Conservation (phyloP, 2,888 invertebrate genomes). For the Tetragnatha montana region DNA sequence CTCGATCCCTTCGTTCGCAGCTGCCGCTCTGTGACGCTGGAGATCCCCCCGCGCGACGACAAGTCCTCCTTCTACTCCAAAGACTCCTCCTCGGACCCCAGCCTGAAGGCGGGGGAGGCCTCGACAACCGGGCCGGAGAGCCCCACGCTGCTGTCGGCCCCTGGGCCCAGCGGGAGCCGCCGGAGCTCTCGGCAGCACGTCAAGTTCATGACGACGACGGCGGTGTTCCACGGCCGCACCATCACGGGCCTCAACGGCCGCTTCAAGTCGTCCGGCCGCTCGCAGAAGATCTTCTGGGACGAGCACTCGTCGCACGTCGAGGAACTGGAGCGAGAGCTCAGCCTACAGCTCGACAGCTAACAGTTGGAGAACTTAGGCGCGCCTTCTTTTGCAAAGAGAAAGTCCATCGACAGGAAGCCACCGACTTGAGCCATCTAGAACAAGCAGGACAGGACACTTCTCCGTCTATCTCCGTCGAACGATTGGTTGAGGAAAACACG, state of each 20-base stretch:
- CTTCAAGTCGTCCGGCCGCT: slow-evolving; percentile 55
- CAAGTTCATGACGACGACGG: slow-evolving; percentile 71
- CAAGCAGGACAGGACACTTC: too few species aligned
- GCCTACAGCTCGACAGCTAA: slow-evolving; percentile 58
- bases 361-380: slow-evolving; percentile 59
- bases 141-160: slow-evolving; percentile 53
- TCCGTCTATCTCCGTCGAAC: too few species aligned
- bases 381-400: slow-evolving; percentile 33
- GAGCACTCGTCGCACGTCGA: slow-evolving; percentile 65
- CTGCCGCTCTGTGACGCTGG: slow-evolving; percentile 68
- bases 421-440: not conserved
- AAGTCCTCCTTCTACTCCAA: slow-evolving; percentile 69
- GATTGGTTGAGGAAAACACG: too few species aligned
- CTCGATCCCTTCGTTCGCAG: slow-evolving; percentile 18
- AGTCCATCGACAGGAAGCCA: slow-evolving; percentile 49
- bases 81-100: slow-evolving; percentile 70
- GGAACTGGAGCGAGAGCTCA: slow-evolving; percentile 61
- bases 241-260: slow-evolving; percentile 63
- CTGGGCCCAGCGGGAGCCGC: slow-evolving; percentile 47
- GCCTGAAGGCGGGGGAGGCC: slow-evolving; percentile 49
- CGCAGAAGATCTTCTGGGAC: slow-evolving; percentile 66
- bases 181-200: slow-evolving; percentile 68
- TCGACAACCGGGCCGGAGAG: slow-evolving; percentile 55
- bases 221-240: slow-evolving; percentile 68
- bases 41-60: slow-evolving; percentile 63